Percentiles rank a stretch among this genome's conserved stretches.
These are phyloP conservation scores for Hippocampus abdominalis DNA, from an alignment of 2,113 vertebrate genomes.

Conservation along the genomic window DNA sequence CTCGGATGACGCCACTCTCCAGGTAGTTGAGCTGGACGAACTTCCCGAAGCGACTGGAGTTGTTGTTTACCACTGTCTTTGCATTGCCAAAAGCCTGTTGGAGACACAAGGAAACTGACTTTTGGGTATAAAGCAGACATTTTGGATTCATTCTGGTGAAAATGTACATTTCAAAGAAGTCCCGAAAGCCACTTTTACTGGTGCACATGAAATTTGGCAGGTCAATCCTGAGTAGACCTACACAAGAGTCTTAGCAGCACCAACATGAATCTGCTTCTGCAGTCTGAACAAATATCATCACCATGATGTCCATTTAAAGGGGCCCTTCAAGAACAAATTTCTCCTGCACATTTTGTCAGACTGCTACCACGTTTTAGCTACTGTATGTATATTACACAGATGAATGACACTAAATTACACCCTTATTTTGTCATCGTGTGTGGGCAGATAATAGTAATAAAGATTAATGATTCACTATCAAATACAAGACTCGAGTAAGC, in stretches of 20 bases:
- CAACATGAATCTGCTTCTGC: too few relatives aligned
- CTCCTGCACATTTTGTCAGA: too few relatives aligned
- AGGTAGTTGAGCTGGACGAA: constrained; percentile 97
- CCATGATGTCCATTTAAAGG: too few relatives aligned
- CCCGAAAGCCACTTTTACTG: neutral
- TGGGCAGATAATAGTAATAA: too few relatives aligned
- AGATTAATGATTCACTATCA: too few relatives aligned
- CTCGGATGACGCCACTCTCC: constrained; percentile 88
- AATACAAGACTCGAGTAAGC: too few relatives aligned
- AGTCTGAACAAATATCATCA: too few relatives aligned
- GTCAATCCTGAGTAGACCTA: neutral
- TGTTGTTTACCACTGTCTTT: constrained; percentile 90
- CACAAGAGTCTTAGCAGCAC: neutral
- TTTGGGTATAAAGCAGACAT: constrained; percentile 11
- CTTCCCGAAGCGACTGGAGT: constrained; percentile 96
- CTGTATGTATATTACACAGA: too few relatives aligned
- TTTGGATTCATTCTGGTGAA: neutral
- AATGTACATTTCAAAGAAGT: neutral
- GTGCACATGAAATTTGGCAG: neutral
- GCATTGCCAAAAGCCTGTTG: constrained; percentile 93
- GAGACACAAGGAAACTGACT: constrained; percentile 28
- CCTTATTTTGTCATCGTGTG: too few relatives aligned
- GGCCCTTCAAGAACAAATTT: too few relatives aligned
- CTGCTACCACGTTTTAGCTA: too few relatives aligned
- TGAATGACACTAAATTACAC: too few relatives aligned